Evolutionary conservation across 2,797 vertebrate species (phyloP).

Genomic region (Semotilus atromaculatus): DNA sequence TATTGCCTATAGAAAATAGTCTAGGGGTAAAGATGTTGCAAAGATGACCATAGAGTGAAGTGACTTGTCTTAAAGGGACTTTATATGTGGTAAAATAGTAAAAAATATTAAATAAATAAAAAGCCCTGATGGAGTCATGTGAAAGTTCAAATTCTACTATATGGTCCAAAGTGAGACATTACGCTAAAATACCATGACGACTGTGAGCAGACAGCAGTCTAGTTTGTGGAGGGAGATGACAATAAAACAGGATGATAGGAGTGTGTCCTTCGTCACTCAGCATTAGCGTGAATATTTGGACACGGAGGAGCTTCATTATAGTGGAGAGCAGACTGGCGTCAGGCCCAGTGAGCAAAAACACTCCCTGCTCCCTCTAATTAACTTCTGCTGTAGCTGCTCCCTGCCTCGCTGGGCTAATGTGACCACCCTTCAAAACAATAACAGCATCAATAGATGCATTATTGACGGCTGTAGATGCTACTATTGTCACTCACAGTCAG

Average conservation of each 20-base stretch:
- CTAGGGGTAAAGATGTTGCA: background rate
- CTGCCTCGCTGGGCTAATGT: slow-evolving; percentile 32
- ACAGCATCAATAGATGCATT: slow-evolving; percentile 26
- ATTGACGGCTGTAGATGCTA: background rate
- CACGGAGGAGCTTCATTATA: slow-evolving; percentile 32
- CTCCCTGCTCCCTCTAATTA: slow-evolving; percentile 55
- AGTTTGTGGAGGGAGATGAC: background rate
- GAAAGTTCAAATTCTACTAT: background rate
- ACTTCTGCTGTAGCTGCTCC: slow-evolving; percentile 27
- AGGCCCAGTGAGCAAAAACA: slow-evolving; percentile 51
- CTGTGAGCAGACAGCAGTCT: slow-evolving; percentile 1
- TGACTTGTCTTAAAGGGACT: background rate
- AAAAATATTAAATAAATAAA: background rate
- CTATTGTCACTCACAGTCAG: slow-evolving; percentile 23
- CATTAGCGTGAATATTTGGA: slow-evolving; percentile 42
- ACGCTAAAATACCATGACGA: background rate
- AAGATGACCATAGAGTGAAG: background rate
- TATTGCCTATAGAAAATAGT: background rate
- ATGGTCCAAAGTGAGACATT: background rate
- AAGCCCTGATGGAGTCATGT: background rate
- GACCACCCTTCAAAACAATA: slow-evolving; percentile 58
- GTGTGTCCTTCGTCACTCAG: slow-evolving; percentile 18
- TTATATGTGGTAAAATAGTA: background rate
- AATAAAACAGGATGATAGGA: background rate
- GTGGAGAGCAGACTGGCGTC: slow-evolving; percentile 46